A percentile compares a stretch with the other conserved stretches of the same genome.
Conservation (phyloP, 2,888 invertebrate genomes). For the Hyposoter didymator region DNA sequence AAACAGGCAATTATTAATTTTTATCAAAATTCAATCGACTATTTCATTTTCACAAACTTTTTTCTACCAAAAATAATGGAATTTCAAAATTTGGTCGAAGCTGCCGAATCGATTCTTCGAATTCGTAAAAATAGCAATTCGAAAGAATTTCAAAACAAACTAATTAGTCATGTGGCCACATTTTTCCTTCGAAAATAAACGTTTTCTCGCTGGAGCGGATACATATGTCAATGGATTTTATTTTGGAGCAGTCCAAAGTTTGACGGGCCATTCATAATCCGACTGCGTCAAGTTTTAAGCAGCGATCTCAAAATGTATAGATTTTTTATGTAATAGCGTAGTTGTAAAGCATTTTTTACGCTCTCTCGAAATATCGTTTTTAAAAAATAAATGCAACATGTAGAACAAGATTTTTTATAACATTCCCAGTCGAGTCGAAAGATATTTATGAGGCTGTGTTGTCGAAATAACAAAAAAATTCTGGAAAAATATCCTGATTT, state of each 20-base stretch:
- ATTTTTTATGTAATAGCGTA: background rate
- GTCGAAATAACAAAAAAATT: background rate
- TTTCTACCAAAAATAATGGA: background rate
- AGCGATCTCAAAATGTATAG: background rate
- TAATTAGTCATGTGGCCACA: background rate
- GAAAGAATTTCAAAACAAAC: background rate
- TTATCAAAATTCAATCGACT: background rate
- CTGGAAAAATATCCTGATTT: background rate
- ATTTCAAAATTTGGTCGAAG: background rate
- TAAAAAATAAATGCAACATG: background rate
- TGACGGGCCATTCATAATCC: slow-evolving; percentile 1
- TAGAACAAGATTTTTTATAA: background rate
- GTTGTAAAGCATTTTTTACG: background rate
- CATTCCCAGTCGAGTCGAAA: background rate
- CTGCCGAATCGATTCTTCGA: background rate
- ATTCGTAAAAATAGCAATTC: background rate
- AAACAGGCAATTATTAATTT: background rate
- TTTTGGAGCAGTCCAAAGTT: background rate
- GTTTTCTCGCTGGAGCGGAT: background rate
- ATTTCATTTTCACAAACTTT: background rate
- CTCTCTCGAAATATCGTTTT: background rate
- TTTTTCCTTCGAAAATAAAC: background rate
- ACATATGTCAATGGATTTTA: slow-evolving; percentile 15
- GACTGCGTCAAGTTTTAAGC: background rate
- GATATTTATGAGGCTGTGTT: background rate